phyloP scores from a whole-genome alignment of 1,140 invertebrate species.

The Polypedilum pembai region DNA sequence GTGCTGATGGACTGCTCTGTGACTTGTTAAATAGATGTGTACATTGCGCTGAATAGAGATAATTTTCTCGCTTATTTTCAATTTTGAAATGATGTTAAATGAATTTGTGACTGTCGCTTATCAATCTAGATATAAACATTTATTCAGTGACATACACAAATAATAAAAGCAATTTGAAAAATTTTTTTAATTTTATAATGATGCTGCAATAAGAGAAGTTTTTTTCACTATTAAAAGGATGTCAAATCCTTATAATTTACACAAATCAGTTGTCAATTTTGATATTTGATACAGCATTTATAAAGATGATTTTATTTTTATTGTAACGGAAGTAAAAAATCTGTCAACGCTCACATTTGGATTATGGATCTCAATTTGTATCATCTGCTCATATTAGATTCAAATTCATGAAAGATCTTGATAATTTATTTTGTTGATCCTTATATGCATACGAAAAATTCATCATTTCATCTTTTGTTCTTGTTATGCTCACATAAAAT shows the following conservation, averaged over 20 bases:
- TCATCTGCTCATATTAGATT: slow-evolving; percentile 2
- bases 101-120: slow-evolving; percentile 5
- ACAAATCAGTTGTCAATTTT: too few species aligned
- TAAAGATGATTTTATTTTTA: background rate
- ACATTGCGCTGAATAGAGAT: background rate
- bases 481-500: slow-evolving; percentile 4
- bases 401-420: background rate
- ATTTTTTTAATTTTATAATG: too few species aligned
- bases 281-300: too few species aligned
- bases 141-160: too few species aligned
- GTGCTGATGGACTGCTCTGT: background rate
- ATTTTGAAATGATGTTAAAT: background rate
- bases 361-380: background rate
- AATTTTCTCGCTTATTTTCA: background rate
- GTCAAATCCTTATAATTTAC: too few species aligned
- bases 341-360: slow-evolving; percentile 15
- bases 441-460: too few species aligned
- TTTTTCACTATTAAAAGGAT: too few species aligned
- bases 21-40: background rate
- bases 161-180: too few species aligned
- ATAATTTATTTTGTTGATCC: too few species aligned
- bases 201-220: too few species aligned
- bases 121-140: background rate
- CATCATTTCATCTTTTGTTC: too few species aligned
- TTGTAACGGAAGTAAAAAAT: slow-evolving; percentile 13